A percentile compares a stretch with the other conserved stretches of the same genome.
phyloP scores from a whole-genome alignment of 2,113 vertebrate species.

The Marmota flaviventris region DNA sequence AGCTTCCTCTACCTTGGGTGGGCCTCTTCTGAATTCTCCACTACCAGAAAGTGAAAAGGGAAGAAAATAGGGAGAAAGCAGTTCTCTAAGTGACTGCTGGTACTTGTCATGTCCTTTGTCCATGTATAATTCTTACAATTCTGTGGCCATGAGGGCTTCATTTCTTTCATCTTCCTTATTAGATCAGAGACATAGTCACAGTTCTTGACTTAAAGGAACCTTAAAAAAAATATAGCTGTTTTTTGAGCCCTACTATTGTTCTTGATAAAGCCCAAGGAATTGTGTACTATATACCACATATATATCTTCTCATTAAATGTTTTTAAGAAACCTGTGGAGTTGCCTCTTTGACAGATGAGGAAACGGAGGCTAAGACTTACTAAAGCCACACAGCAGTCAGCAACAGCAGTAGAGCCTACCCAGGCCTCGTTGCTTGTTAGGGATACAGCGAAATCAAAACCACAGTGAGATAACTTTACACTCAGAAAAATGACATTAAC shows the following conservation, averaged over 20 bases:
- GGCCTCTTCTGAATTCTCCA: neutral
- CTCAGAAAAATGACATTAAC: neutral
- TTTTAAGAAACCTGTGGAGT: neutral
- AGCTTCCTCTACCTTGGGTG: neutral
- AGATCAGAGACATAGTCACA: neutral
- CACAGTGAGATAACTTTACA: neutral
- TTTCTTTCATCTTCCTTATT: neutral
- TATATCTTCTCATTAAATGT: neutral
- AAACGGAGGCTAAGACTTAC: neutral
- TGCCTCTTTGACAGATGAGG: neutral
- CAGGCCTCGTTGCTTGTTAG: neutral
- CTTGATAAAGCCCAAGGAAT: neutral
- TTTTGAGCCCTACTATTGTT: neutral
- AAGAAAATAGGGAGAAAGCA: neutral
- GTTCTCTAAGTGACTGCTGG: neutral
- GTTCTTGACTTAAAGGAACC: neutral
- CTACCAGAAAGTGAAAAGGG: neutral
- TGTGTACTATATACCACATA: neutral
- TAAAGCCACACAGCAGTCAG: neutral
- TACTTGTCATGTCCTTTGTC: neutral
- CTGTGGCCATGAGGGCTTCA: accelerated
- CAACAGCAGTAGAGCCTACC: no score
- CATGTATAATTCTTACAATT: neutral
- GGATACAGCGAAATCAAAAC: neutral
- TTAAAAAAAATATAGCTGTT: neutral